Percentiles rank a stretch among this genome's conserved stretches.
Conservation (phyloP, 2,113 vertebrate genomes). For the Chaetura pelagica region DNA sequence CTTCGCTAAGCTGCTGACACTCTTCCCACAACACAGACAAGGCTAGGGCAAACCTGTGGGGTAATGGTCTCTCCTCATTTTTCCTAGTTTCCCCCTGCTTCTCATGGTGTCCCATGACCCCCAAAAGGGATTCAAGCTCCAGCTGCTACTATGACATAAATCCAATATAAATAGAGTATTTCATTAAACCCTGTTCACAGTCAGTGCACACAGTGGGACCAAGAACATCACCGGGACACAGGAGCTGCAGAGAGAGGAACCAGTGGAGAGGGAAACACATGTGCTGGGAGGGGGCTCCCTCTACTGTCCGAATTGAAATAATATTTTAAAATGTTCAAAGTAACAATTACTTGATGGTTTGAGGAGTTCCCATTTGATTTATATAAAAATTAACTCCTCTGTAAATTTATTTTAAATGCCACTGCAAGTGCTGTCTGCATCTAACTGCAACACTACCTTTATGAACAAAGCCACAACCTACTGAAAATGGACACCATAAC, state of each 20-base stretch:
- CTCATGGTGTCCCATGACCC: background rate
- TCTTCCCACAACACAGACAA: background rate
- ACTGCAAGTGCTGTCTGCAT: background rate
- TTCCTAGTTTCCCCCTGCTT: background rate
- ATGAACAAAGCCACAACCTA: background rate
- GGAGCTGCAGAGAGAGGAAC: background rate
- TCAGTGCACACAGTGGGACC: background rate
- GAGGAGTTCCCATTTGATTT: background rate
- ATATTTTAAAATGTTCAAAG: background rate
- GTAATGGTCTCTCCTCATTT: background rate
- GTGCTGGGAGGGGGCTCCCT: background rate
- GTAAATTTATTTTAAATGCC: background rate
- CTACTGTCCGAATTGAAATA: background rate
- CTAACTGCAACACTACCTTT: background rate
- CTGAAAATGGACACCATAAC: background rate
- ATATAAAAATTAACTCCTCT: background rate
- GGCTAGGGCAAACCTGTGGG: background rate
- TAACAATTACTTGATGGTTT: background rate
- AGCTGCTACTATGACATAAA: background rate
- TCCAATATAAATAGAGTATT: background rate
- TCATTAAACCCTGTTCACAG: background rate
- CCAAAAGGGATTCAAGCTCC: background rate
- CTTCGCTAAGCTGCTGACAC: background rate
- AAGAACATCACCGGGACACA: background rate
- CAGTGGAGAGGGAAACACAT: fast-evolving